These are phyloP conservation scores for Drepana falcataria DNA, from an alignment of 2,888 invertebrate genomes.

Conservation along the genomic window DNA sequence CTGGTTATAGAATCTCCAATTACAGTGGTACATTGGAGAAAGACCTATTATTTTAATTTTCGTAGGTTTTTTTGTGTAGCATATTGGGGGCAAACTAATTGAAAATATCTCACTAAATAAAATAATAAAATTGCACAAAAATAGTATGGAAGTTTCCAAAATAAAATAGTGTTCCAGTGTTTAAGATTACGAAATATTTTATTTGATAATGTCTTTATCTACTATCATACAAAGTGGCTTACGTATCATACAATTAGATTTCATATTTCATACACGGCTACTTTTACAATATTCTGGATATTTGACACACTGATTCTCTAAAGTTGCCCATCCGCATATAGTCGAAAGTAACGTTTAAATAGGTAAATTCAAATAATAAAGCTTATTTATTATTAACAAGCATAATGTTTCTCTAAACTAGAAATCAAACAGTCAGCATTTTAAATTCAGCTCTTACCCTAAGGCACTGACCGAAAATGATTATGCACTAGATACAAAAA, in stretches of 20 bases:
- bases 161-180: too few species aligned
- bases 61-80: too few species aligned
- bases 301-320: conserved; percentile 61
- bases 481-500: conserved; percentile 61
- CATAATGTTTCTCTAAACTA: conserved; percentile 43
- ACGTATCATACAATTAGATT: conserved; percentile 53
- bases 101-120: too few species aligned
- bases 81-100: too few species aligned
- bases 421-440: conserved; percentile 53
- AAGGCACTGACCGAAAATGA: conserved; percentile 72
- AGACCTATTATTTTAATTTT: too few species aligned
- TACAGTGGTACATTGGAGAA: too few species aligned
- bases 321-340: conserved; percentile 19
- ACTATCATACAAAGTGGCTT: conserved; percentile 73
- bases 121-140: too few species aligned
- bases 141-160: too few species aligned
- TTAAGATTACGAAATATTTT: conserved; percentile 49
- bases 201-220: conserved; percentile 74
- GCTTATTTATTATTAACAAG: conserved; percentile 35
- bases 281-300: conserved; percentile 48
- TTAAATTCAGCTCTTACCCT: conserved; percentile 63
- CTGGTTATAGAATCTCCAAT: too few species aligned
- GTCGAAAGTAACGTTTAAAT: conserved; percentile 28
- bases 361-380: conserved; percentile 33
- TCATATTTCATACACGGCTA: conserved; percentile 33